A percentile compares a stretch with the other conserved stretches of the same genome.
Conservation (phyloP, 2,797 vertebrate species). For the Gallinago stenura region DNA sequence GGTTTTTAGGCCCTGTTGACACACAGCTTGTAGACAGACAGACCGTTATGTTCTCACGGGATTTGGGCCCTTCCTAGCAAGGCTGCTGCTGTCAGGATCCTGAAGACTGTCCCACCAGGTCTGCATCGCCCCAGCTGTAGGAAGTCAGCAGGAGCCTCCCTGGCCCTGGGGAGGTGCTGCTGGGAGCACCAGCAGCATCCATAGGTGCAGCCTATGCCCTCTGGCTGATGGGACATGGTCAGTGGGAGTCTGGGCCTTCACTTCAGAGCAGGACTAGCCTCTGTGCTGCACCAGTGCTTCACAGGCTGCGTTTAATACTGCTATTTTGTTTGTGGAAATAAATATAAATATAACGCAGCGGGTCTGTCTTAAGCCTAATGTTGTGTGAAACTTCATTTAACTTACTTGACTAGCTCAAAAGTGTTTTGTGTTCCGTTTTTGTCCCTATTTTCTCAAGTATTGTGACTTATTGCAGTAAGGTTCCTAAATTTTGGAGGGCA, state of each 20-base stretch:
- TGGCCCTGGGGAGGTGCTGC: not conserved
- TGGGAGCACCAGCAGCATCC: not conserved
- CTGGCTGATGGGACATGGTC: not conserved
- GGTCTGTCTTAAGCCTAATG: slow-evolving; percentile 65
- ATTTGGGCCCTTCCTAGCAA: not conserved
- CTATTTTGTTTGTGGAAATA: not conserved
- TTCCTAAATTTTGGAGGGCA: not conserved
- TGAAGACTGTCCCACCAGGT: not conserved
- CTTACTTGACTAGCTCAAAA: slow-evolving; percentile 50
- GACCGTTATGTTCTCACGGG: not conserved
- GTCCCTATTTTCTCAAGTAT: slow-evolving; percentile 54
- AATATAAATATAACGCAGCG: not conserved
- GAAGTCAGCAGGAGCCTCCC: not conserved
- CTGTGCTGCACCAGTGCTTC: accelerated
- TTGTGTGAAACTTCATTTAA: slow-evolving; percentile 66
- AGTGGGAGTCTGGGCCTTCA: not conserved
- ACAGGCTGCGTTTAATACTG: not conserved
- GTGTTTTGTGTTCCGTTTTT: slow-evolving; percentile 30
- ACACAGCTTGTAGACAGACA: not conserved
- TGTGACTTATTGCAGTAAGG: slow-evolving; percentile 14
- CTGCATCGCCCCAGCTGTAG: not conserved
- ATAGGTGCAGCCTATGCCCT: not conserved
- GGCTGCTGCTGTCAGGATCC: not conserved
- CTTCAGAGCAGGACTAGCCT: not conserved
- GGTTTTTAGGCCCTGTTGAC: not conserved